phyloP scores from a whole-genome alignment of 2,888 invertebrate species.

The Bugulina stolonifera region DNA sequence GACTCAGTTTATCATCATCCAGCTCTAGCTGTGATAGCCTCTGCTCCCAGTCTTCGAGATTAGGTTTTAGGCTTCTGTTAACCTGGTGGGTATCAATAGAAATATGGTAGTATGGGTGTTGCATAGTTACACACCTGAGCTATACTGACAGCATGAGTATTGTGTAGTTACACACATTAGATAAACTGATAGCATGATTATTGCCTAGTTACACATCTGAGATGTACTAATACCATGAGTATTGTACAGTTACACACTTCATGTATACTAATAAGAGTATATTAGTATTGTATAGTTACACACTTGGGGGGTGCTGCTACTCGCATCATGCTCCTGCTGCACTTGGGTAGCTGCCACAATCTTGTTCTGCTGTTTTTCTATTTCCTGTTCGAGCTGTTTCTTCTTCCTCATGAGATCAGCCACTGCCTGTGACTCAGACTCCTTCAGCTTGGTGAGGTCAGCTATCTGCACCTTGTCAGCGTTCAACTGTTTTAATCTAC shows the following conservation, averaged over 20 bases:
- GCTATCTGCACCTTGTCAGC: neutral
- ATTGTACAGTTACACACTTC: no score
- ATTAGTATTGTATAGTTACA: no score
- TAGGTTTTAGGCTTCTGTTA: conserved; percentile 10
- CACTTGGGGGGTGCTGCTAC: no score
- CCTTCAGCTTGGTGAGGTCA: neutral
- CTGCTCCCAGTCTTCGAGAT: conserved; percentile 18
- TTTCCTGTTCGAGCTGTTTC: conserved; percentile 29
- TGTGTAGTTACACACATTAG: no score
- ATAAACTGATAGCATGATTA: no score
- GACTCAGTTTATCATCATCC: neutral
- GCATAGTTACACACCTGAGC: no score
- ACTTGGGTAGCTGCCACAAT: conserved; percentile 28
- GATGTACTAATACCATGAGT: no score
- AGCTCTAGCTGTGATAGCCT: neutral
- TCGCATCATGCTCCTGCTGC: conserved; percentile 27
- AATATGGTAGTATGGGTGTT: no score
- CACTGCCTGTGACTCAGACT: conserved; percentile 37
- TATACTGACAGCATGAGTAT: no score
- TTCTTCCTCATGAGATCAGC: conserved; percentile 45
- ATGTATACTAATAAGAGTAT: no score
- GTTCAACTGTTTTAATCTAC: neutral
- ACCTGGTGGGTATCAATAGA: neutral
- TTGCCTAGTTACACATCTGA: no score
- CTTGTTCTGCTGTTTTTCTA: conserved; percentile 36